phyloP scores from a whole-genome alignment of 2,888 invertebrate species.

The Eupithecia dodoneata region DNA sequence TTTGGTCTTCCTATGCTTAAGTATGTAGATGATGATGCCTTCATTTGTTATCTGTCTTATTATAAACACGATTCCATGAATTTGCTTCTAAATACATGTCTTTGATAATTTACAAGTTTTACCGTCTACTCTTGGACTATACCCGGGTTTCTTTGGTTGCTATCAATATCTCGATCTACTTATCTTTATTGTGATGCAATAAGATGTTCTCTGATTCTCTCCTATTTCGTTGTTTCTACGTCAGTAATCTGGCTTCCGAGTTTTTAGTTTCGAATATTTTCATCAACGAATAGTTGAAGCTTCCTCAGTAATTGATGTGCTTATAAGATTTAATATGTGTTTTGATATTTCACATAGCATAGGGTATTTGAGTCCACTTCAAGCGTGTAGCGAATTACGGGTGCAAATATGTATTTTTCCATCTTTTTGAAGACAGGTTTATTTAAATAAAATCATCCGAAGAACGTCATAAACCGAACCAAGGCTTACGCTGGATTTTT shows the following conservation, averaged over 20 bases:
- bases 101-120: background rate
- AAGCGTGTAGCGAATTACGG: background rate
- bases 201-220: slow-evolving; percentile 47
- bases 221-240: slow-evolving; percentile 47
- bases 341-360: background rate
- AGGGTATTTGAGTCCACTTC: background rate
- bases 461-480: background rate
- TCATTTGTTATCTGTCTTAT: background rate
- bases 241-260: slow-evolving; percentile 42
- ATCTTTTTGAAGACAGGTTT: background rate
- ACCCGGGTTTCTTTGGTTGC: slow-evolving; percentile 44
- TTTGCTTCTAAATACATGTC: background rate
- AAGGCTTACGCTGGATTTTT: background rate
- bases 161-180: slow-evolving; percentile 23
- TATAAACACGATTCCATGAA: background rate
- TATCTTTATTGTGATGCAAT: slow-evolving; percentile 51
- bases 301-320: background rate
- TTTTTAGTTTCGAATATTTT: background rate
- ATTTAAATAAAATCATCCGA: background rate
- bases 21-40: background rate
- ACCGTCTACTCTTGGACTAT: slow-evolving; percentile 15
- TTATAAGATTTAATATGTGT: background rate
- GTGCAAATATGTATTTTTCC: background rate
- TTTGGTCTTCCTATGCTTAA: background rate
- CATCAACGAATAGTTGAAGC: background rate